Conservation (phyloP, 2,888 invertebrate species). For the Actias luna region DNA sequence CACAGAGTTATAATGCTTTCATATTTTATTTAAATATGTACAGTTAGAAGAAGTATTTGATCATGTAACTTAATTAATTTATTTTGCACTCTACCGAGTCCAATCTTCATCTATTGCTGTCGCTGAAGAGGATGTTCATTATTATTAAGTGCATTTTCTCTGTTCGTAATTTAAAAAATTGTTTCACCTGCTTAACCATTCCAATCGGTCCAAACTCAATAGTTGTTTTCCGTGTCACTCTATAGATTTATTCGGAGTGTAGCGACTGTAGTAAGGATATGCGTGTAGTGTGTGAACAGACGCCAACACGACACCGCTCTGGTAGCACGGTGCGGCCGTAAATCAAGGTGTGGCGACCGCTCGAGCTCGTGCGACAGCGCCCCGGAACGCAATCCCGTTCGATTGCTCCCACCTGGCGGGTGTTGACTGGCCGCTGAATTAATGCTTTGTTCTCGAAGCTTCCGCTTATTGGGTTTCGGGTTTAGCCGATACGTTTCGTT, state of each 20-base stretch:
- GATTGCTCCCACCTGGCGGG: conserved; percentile 39
- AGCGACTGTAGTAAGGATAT: not conserved
- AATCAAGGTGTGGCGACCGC: conserved; percentile 35
- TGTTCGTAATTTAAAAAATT: too few species aligned
- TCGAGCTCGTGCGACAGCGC: conserved; percentile 25
- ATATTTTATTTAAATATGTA: too few species aligned
- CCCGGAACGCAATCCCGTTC: conserved; percentile 46
- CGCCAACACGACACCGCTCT: not conserved
- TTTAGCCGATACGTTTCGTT: not conserved
- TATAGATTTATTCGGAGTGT: not conserved
- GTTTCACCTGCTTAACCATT: too few species aligned
- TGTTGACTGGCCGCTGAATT: conserved; percentile 40
- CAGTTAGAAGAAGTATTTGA: too few species aligned
- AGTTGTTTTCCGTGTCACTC: not conserved
- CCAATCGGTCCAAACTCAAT: too few species aligned
- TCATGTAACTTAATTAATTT: too few species aligned
- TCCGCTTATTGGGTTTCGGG: conserved; percentile 14
- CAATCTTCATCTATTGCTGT: too few species aligned
- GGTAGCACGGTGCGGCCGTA: conserved; percentile 28
- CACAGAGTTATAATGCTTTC: too few species aligned
- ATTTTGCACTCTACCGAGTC: too few species aligned
- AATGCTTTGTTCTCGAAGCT: conserved; percentile 30
- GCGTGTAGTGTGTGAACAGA: not conserved
- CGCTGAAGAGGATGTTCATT: too few species aligned
- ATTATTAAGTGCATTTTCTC: too few species aligned